Evolutionary conservation across 1,140 invertebrate species (phyloP), one percentile per base, ranked within the genome.

Genomic region (Eurosta solidaginis): DNA sequence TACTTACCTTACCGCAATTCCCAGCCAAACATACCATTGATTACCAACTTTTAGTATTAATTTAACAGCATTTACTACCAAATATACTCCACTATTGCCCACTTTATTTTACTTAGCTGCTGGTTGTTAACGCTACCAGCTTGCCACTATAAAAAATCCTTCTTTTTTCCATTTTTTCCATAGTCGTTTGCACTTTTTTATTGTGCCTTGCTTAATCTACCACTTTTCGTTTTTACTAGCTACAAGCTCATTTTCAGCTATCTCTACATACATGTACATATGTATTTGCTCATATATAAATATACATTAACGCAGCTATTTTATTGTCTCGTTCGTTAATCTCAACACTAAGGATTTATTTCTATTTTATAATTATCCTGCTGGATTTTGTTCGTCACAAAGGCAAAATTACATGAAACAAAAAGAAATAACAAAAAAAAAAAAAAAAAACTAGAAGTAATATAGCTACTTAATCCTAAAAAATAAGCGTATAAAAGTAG

Each of bases 351-450:
- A 68, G 59, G 59, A 68, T 68, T 68, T 68, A 68, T 68, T 68
- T 68, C 59, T 68, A 68, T 68, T 68, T 68, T 68, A 22, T 68
- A 68, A 68, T 68, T 68, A 68, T 68, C 59, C 59, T 68, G 59
- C 17, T 42, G 59, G 59, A 68, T 68, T 68, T 40, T 14, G 59
- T 68, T 10, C 59, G 33, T 40, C 59, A 68, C 59, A 68, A 68
- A 68, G 20, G 7, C 59, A 68, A 59, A 17, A 27, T 36, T 36
- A 68, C 33, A 68, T 40, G 40, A 68, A 68, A 29, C 36, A 68
- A 14, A n/a, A 29, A 40, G 4, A 12, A 14, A 3, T 3, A 47
- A 47, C 4, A n/a, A 47, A 47, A 47, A 47, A 17, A 47, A 47
- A 47, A 47, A 0, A 47, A 6, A 68, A 68, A 68, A 36, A 68